Conservation (phyloP, 2,797 vertebrate species). For the Mallotus villosus region DNA sequence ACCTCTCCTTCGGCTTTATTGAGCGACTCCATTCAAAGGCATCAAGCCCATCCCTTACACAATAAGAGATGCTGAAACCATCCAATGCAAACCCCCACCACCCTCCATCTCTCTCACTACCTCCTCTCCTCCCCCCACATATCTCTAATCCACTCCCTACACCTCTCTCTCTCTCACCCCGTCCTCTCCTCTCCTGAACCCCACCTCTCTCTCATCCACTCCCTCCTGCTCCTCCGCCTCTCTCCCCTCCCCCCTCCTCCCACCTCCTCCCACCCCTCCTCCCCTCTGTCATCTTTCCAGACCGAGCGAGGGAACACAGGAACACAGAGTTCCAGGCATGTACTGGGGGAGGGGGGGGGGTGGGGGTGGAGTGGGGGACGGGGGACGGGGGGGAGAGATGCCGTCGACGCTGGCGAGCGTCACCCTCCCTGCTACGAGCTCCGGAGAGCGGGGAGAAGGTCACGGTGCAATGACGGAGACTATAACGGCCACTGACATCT, state of each 20-base stretch:
- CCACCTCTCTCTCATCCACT: too few species aligned
- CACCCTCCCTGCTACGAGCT: too few species aligned
- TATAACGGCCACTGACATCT: too few species aligned
- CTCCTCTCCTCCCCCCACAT: not conserved
- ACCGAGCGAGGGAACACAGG: not conserved
- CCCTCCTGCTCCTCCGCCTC: too few species aligned
- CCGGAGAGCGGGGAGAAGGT: too few species aligned
- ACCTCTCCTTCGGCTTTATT: conserved; percentile 1
- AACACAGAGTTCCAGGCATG: not conserved
- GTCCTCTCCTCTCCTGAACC: too few species aligned
- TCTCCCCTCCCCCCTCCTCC: not conserved
- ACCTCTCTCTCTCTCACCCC: not conserved
- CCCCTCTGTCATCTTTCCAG: not conserved
- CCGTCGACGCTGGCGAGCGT: too few species aligned
- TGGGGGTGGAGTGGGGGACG: too few species aligned
- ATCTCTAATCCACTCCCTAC: not conserved
- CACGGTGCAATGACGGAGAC: too few species aligned
- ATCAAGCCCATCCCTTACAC: not conserved
- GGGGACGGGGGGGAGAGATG: too few species aligned
- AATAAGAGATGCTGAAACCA: conserved; percentile 3
- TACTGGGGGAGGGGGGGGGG: too few species aligned
- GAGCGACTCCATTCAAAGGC: not conserved
- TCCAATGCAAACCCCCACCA: too few species aligned
- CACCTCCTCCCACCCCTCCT: not conserved
- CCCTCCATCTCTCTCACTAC: not conserved